Percentiles rank a stretch among this genome's conserved stretches.
phyloP scores from a whole-genome alignment of 2,888 invertebrate genomes.

The Brachylomia viminalis region DNA sequence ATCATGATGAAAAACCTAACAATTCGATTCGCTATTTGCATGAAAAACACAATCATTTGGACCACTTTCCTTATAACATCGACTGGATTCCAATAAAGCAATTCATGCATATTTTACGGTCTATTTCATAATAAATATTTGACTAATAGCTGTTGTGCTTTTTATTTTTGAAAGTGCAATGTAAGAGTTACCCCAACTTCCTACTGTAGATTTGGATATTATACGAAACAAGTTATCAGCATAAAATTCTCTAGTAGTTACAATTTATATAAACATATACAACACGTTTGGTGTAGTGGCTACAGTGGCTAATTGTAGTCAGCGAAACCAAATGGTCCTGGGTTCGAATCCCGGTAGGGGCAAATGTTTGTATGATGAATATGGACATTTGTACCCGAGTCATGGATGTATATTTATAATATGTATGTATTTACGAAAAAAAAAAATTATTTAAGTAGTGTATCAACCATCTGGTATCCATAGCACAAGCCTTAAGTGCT shows the following conservation, averaged over 20 bases:
- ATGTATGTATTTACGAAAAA: too few relatives aligned
- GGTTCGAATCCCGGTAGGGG: too few relatives aligned
- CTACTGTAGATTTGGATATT: neutral
- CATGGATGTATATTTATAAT: too few relatives aligned
- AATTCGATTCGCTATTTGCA: neutral
- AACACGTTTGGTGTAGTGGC: too few relatives aligned
- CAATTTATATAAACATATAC: too few relatives aligned
- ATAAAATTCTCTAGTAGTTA: neutral
- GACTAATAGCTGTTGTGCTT: neutral
- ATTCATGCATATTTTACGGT: slow-evolving; percentile 30
- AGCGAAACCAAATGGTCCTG: too few relatives aligned
- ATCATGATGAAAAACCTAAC: slow-evolving; percentile 12
- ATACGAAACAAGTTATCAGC: neutral
- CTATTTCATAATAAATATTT: neutral
- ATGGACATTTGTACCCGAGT: too few relatives aligned
- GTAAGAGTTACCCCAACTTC: neutral
- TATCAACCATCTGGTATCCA: too few relatives aligned
- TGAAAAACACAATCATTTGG: neutral
- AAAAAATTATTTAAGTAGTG: too few relatives aligned
- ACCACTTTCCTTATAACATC: slow-evolving; percentile 24
- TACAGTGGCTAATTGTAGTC: too few relatives aligned
- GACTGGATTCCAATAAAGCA: slow-evolving; percentile 21
- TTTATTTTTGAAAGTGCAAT: neutral
- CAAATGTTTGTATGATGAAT: too few relatives aligned
- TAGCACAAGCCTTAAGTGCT: too few relatives aligned